phyloP scores from a whole-genome alignment of 2,113 vertebrate species.

The Poeciliopsis turrubarensis region DNA sequence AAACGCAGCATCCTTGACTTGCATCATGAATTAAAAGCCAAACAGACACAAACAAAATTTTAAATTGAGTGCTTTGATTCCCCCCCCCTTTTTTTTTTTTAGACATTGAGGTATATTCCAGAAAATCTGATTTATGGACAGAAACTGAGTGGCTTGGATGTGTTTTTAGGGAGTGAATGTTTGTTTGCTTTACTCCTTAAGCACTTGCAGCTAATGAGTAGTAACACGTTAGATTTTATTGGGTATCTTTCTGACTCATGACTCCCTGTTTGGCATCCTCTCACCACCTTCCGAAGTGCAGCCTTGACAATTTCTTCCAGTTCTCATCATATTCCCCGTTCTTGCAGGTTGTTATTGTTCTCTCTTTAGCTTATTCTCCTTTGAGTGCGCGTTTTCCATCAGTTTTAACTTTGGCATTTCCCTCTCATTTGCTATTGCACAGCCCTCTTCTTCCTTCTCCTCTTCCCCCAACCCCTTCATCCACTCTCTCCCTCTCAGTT shows the following conservation, averaged over 20 bases:
- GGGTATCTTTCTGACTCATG: constrained; percentile 44
- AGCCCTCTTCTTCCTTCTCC: neutral
- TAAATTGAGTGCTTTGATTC: constrained; percentile 15
- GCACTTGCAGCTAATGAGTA: constrained; percentile 35
- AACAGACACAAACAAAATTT: constrained; percentile 13
- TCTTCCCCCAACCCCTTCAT: neutral
- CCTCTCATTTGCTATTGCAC: constrained; percentile 14
- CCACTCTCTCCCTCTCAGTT: constrained; percentile 26
- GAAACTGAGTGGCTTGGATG: constrained; percentile 11
- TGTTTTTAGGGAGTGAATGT: neutral
- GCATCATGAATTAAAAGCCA: neutral
- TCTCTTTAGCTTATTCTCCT: constrained; percentile 45
- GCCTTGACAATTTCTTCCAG: constrained; percentile 53
- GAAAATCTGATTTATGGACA: constrained; percentile 34
- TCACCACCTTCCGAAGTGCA: constrained; percentile 60
- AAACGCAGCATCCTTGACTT: constrained; percentile 15
- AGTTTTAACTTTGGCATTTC: constrained; percentile 18
- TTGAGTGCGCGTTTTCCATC: constrained; percentile 11
- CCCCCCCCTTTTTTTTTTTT: constrained; percentile 17
- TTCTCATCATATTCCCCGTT: constrained; percentile 24
- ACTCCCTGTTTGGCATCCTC: constrained; percentile 55
- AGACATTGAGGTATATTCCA: constrained; percentile 28
- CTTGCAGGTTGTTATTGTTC: constrained; percentile 33
- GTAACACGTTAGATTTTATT: constrained; percentile 36
- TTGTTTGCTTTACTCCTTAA: neutral